Base-by-base conservation (phyloP, 2,797 vertebrate species). In the Podarcis lilfordi region DNA sequence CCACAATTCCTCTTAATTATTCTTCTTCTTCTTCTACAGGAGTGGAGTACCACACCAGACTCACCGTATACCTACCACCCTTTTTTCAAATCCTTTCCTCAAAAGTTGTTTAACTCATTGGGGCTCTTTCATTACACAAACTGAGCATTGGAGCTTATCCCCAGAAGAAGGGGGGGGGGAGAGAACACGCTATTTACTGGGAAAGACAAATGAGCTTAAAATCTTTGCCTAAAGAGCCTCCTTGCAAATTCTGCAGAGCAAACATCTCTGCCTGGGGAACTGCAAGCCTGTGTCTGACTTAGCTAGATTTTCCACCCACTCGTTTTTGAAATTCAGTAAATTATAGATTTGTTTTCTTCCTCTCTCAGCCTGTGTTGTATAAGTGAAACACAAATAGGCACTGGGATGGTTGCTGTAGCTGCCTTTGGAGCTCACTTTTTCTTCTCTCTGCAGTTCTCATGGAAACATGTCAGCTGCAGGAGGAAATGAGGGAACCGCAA, bases 311-410 rank as follows among this genome's bases (percentile, higher is more conserved):
- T 17, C 55, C 68, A 80, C 59, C 82, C 69, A 64, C 69, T 80
- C 77, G 35, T 45, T 81, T 89, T 80, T 75, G 66, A 35, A 29
- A 66, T 75, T 75, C n/a, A 35, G 21, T 85, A 29, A 74, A 80
- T 74, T 75, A 50, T 76, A 74, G 78, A 81, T 72, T 64, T 55
- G 8, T 82, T 74, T 75, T 75, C n/a, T 43, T 29, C 45, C 15
- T 40, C 76, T 80, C 29, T 55, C 37, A 37, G n/a, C 19, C 32
- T 75, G 68, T 75, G 77, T 35, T 23, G 25, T 81, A 3, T 5
- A 75, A 74, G 23, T 8, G 68, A 29, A 50, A 68, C 29, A 8
- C 68, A 74, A 2, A 35, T 2, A 74, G 50, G 72, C n/a, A 21
- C 11, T 10, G 29, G 13, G 77, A 55, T 79, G n/a, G 76, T 11